Conservation (phyloP, 2,797 vertebrate genomes). For the Chiloscyllium punctatum region DNA sequence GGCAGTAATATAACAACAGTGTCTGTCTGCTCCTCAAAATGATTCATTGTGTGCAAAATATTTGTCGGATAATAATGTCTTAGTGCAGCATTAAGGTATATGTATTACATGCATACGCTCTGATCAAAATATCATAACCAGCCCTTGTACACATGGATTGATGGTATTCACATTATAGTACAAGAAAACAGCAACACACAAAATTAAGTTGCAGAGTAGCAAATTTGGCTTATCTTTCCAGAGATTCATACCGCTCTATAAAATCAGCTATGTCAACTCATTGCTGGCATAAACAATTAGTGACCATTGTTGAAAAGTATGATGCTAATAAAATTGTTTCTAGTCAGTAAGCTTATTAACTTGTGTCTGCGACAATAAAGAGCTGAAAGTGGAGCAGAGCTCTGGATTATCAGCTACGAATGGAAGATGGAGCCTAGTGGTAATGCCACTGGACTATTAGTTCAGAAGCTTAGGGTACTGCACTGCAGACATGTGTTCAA, state of each 20-base stretch:
- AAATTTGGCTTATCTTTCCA: not conserved
- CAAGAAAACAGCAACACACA: not conserved
- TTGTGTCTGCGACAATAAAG: not conserved
- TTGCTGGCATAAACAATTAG: not conserved
- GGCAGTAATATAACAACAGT: not conserved
- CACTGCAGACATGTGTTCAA: too few relatives aligned
- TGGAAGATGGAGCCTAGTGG: too few relatives aligned
- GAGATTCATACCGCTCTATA: not conserved
- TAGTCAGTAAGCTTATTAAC: not conserved
- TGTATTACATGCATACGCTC: not conserved
- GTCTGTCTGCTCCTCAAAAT: not conserved
- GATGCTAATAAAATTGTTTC: not conserved
- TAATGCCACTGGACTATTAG: too few relatives aligned
- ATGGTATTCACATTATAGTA: not conserved
- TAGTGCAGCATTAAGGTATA: not conserved
- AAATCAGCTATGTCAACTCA: not conserved
- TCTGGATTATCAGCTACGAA: too few relatives aligned
- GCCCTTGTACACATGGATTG: too few relatives aligned
- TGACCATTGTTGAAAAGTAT: not conserved
- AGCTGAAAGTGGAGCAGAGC: not conserved
- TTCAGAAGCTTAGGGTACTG: too few relatives aligned
- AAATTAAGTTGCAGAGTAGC: not conserved
- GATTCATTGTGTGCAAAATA: not conserved
- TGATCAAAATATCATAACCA: not conserved
- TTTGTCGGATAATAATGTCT: not conserved